These are phyloP conservation scores for Saiga tatarica DNA, from an alignment of 2,113 vertebrate species.

Conservation along the genomic window DNA sequence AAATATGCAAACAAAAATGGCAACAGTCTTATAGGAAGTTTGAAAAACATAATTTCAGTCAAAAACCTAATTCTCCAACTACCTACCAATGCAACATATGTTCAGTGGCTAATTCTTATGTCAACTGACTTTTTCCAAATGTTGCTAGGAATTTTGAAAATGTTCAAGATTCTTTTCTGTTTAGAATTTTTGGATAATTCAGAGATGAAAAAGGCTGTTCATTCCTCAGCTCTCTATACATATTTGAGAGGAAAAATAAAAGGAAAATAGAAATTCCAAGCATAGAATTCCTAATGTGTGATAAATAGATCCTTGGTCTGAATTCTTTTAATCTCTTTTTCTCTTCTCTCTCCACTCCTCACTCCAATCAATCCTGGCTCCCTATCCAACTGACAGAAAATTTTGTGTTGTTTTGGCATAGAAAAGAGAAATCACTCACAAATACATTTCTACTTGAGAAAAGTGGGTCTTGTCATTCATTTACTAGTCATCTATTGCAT, in stretches of 20 bases:
- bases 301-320: not conserved
- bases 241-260: not conserved
- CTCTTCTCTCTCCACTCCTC: not conserved
- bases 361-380: not conserved
- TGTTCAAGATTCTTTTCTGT: not conserved
- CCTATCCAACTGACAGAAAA: not conserved
- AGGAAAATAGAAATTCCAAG: not conserved
- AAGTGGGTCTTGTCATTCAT: not conserved
- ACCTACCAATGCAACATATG: not conserved
- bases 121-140: slow-evolving; percentile 43
- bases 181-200: not conserved
- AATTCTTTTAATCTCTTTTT: not conserved
- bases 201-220: not conserved
- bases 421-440: not conserved
- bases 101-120: slow-evolving; percentile 15
- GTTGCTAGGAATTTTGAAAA: not conserved
- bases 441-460: not conserved
- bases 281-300: not conserved
- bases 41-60: not conserved
- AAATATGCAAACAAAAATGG: not conserved
- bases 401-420: not conserved
- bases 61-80: not conserved
- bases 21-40: not conserved
- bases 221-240: not conserved
- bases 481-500: not conserved